phyloP scores from a whole-genome alignment of 1,140 invertebrate genomes.

The Hyles vespertilio region DNA sequence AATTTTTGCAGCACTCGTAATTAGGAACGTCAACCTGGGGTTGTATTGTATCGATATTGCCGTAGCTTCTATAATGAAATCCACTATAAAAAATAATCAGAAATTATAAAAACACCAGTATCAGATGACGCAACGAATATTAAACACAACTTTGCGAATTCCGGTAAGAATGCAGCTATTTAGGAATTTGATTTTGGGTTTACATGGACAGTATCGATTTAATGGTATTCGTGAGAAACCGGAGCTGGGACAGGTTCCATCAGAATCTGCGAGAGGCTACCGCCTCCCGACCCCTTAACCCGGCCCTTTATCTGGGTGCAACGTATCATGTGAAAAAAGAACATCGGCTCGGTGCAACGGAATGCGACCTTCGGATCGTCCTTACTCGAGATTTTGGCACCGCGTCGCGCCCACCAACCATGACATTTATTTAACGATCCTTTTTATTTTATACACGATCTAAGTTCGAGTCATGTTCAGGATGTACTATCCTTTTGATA shows the following conservation, averaged over 20 bases:
- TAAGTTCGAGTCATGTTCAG: background rate
- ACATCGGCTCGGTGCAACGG: conserved; percentile 23
- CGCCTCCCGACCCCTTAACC: conserved; percentile 18
- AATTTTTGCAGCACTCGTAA: too few relatives aligned
- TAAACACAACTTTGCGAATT: too few relatives aligned
- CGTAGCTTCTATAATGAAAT: too few relatives aligned
- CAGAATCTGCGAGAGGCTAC: conserved; percentile 9
- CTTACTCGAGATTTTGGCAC: conserved; percentile 52
- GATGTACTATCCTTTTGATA: background rate
- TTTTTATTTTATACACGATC: conserved; percentile 10
- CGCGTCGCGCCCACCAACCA: conserved; percentile 37
- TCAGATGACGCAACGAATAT: too few relatives aligned
- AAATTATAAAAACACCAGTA: too few relatives aligned
- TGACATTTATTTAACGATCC: conserved; percentile 36
- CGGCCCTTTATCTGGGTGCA: conserved; percentile 27
- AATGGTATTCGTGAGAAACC: background rate
- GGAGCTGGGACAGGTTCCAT: conserved; percentile 3
- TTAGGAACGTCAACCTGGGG: too few relatives aligned
- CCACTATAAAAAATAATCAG: too few relatives aligned
- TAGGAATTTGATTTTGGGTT: too few relatives aligned
- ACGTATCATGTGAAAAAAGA: conserved; percentile 31
- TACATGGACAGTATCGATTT: too few relatives aligned
- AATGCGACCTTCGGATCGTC: conserved; percentile 47
- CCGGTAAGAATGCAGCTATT: too few relatives aligned
- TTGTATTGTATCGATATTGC: too few relatives aligned